phyloP scores from a whole-genome alignment of 2,888 invertebrate genomes.

The Philonicus albiceps region DNA sequence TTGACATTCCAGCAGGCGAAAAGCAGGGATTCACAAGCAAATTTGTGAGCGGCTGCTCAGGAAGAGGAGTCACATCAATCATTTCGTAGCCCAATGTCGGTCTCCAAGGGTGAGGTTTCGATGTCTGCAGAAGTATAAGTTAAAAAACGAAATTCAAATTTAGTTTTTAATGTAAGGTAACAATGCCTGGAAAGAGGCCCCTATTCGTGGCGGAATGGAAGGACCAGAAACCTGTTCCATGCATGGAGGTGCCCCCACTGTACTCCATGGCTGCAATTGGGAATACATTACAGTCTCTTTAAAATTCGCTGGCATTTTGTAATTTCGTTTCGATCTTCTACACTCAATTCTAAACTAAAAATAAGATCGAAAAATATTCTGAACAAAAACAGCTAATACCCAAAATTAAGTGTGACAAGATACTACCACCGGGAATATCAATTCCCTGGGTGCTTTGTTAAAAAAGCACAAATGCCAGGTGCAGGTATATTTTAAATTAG shows the following conservation, averaged over 20 bases:
- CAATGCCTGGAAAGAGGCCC: constrained; percentile 69
- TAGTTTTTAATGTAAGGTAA: neutral
- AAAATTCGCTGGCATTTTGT: constrained; percentile 52
- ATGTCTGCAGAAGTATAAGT: constrained; percentile 63
- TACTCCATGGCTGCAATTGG: constrained; percentile 82
- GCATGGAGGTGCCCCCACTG: constrained; percentile 68
- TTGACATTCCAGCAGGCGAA: constrained; percentile 68
- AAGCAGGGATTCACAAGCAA: constrained; percentile 75
- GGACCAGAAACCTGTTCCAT: constrained; percentile 73
- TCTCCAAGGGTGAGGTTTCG: constrained; percentile 80
- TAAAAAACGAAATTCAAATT: neutral
- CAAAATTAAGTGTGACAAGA: neutral
- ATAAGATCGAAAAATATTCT: neutral
- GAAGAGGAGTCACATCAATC: constrained; percentile 76
- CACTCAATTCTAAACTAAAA: neutral
- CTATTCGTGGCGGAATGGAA: constrained; percentile 70
- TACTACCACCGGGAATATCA: neutral
- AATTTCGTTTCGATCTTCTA: neutral
- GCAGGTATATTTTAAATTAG: neutral
- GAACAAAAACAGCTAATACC: neutral
- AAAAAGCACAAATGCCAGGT: neutral
- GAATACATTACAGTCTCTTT: constrained; percentile 58
- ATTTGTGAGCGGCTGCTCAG: constrained; percentile 74
- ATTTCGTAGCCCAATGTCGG: constrained; percentile 81
- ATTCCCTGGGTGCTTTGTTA: neutral